These are phyloP conservation scores for Bombus vancouverensis DNA, from an alignment of 1,140 invertebrate species.

Conservation along the genomic window DNA sequence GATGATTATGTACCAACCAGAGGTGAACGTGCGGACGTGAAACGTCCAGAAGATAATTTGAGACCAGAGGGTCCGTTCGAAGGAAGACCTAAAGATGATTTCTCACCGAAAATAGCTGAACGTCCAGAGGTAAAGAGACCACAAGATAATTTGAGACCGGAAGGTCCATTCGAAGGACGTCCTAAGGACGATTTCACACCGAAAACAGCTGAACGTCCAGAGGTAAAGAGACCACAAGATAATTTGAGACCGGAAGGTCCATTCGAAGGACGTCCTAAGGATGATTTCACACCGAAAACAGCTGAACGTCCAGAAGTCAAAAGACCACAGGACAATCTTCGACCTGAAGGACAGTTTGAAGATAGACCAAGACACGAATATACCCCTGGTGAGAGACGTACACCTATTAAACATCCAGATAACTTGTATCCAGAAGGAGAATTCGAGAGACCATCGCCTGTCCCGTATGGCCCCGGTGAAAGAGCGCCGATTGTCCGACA, in stretches of 20 bases:
- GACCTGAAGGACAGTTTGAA: constrained; percentile 76
- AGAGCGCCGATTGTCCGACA: constrained; percentile 78
- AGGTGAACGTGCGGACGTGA: constrained; percentile 33
- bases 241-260: constrained; percentile 84
- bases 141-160: constrained; percentile 84
- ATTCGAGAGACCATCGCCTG: constrained; percentile 79
- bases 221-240: constrained; percentile 79
- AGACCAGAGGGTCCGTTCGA: constrained; percentile 82
- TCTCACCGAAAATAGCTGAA: constrained; percentile 52
- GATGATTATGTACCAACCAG: constrained; percentile 77
- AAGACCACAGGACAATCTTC: constrained; percentile 83
- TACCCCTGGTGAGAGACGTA: constrained; percentile 61
- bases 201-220: constrained; percentile 64
- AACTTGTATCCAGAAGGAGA: constrained; percentile 84
- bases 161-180: constrained; percentile 82
- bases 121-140: constrained; percentile 73
- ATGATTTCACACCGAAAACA: constrained; percentile 49
- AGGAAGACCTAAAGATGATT: constrained; percentile 76
- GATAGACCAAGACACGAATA: constrained; percentile 58
- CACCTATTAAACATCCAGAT: constrained; percentile 74
- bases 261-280: constrained; percentile 80
- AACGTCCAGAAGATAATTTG: constrained; percentile 78
- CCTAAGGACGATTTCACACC: constrained; percentile 68
- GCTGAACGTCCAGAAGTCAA: constrained; percentile 68
- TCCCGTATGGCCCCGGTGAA: constrained; percentile 82